A percentile compares a stretch with the other conserved stretches of the same genome.
These are phyloP conservation scores for Ovibos moschatus DNA, from an alignment of 2,113 vertebrate genomes.

Conservation along the genomic window DNA sequence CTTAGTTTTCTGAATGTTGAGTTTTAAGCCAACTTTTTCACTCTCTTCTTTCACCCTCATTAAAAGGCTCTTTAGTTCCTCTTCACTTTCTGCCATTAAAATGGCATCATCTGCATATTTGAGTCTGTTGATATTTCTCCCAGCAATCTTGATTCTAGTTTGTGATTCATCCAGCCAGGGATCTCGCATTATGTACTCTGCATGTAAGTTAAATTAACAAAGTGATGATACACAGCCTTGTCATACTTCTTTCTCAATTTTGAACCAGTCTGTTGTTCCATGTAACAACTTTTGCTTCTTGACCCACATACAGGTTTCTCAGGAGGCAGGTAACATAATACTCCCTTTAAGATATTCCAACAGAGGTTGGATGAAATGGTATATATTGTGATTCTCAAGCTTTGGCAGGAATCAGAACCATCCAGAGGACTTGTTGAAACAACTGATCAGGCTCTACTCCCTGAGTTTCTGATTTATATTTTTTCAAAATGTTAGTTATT, in stretches of 20 bases:
- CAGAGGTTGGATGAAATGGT: not conserved
- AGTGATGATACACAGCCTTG: not conserved
- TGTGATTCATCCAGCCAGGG: not conserved
- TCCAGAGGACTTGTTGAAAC: not conserved
- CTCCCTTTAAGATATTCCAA: not conserved
- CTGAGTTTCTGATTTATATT: not conserved
- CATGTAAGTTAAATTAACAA: not conserved
- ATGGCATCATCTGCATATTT: not conserved
- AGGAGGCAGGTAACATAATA: not conserved
- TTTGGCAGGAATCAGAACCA: too few species aligned
- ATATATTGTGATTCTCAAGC: not conserved
- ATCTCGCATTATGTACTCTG: fast-evolving
- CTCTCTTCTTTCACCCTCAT: not conserved
- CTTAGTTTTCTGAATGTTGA: not conserved
- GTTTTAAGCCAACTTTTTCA: not conserved
- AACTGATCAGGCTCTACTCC: not conserved
- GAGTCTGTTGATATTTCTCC: not conserved
- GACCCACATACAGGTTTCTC: not conserved
- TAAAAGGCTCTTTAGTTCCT: not conserved
- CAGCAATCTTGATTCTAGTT: not conserved
- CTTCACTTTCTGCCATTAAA: not conserved
- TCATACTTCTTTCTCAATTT: not conserved
- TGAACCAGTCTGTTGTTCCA: not conserved
- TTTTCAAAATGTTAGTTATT: not conserved
- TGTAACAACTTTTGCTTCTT: not conserved